Base-by-base conservation (phyloP, 1,140 invertebrate species). In the Platyscapa corneri region DNA sequence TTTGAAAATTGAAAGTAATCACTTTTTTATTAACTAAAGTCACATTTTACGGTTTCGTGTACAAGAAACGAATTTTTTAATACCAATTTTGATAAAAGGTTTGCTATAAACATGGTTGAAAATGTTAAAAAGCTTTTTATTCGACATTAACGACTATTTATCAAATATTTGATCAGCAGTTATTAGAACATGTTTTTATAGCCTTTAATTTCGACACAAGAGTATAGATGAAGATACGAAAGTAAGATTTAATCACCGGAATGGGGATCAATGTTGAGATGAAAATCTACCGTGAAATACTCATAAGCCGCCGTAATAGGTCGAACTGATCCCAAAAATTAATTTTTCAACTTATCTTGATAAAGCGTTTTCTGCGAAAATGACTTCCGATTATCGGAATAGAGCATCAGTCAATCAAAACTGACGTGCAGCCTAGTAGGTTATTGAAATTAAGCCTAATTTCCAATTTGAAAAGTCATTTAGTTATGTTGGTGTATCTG, bases 401-500 rank as follows among this genome's bases (percentile, higher is more conserved):
- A 39, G 67, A 34, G 34, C 56, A 23, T n/a, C 84, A 30, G 39
- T 82, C 84, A 76, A 85, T 85, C 84, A 82, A 49, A 46, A 82
- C 67, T 79, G 79, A 82, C 53, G 10, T 64, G 53, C 7, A 82
- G 27, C 49, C 80, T 39, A 75, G 83, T 84, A 65, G 67, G 64
- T 81, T 32, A 81, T 80, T 42, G 64, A 56, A 67, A 82, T 76
- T 72, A 82, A 67, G 65, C 56, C 82, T 85, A 77, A 60, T 60
- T 75, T 49, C 53, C 56, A 30, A 12, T 82, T 85, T 67, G 30
- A 32, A 85, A 77, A 85, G 79, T 85, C 84, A 85, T 82, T 67
- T 85, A 65, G 65, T 53, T 82, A 37, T 49, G 76, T 49, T 82
- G 46, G 16, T 34, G 14, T 56, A n/a, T n/a, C n/a, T n/a, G n/a